A percentile compares a stretch with the other conserved stretches of the same genome.
phyloP scores from a whole-genome alignment of 2,797 vertebrate genomes.

The Channallabes apus region DNA sequence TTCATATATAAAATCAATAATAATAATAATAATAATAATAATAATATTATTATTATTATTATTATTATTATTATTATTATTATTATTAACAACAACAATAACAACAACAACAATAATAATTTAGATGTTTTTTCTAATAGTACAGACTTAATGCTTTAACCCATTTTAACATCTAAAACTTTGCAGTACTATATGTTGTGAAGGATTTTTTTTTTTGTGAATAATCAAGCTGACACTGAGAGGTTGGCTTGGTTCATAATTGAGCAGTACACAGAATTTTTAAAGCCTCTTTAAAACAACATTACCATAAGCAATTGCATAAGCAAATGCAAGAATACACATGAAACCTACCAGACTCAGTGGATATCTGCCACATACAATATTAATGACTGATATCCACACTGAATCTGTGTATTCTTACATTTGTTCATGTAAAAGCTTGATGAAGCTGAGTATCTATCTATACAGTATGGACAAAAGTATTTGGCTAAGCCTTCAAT shows the following conservation, averaged over 20 bases:
- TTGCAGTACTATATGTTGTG: background rate
- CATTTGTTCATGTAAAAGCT: background rate
- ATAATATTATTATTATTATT: too few relatives aligned
- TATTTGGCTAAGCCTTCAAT: too few relatives aligned
- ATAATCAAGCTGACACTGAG: slow-evolving; percentile 1
- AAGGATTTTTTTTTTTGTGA: too few relatives aligned
- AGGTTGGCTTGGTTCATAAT: background rate
- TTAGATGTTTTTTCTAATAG: background rate
- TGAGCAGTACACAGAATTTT: background rate
- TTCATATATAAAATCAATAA: too few relatives aligned
- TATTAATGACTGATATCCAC: too few relatives aligned
- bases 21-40: too few relatives aligned
- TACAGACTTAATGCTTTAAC: background rate
- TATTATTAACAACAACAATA: too few relatives aligned
- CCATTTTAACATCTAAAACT: background rate
- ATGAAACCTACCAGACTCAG: background rate
- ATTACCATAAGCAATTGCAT: background rate
- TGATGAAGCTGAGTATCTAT: too few relatives aligned
- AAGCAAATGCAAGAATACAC: background rate
- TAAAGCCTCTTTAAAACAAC: background rate
- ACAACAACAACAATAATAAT: too few relatives aligned
- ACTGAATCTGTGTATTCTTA: background rate
- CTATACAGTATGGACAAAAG: too few relatives aligned
- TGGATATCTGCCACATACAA: background rate
- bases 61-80: too few relatives aligned